Conservation (phyloP, 2,113 vertebrate species). For the Ctenomys sociabilis region DNA sequence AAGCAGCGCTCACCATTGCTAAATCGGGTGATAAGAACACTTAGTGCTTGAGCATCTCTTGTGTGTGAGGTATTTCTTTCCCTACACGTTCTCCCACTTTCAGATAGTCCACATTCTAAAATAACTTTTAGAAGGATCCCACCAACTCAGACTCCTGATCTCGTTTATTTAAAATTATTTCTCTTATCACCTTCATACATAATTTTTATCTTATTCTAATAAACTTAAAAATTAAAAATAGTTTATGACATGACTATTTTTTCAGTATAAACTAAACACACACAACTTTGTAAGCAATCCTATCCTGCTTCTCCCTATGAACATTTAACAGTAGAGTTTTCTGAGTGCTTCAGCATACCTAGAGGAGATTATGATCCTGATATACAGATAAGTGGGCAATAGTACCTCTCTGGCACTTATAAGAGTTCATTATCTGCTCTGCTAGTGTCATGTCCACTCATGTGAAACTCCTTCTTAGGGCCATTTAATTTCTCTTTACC, state of each 20-base stretch:
- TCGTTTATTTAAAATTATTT: not conserved
- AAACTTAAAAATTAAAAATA: not conserved
- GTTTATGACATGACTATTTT: not conserved
- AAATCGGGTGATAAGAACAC: slow-evolving; percentile 52
- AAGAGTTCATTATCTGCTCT: slow-evolving; percentile 30
- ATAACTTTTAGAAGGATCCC: not conserved
- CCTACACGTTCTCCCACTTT: slow-evolving; percentile 5
- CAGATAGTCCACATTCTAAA: not conserved
- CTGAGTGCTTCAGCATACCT: not conserved
- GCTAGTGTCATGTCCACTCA: not conserved
- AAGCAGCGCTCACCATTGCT: not conserved
- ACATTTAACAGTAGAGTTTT: not conserved
- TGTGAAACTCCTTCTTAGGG: not conserved
- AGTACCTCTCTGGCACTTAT: not conserved
- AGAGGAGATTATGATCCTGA: not conserved
- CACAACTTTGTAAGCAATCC: not conserved
- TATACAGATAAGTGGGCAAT: not conserved
- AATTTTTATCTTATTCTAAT: not conserved
- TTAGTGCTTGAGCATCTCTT: not conserved
- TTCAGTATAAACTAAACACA: not conserved
- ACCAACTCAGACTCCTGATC: not conserved
- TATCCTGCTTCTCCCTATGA: not conserved
- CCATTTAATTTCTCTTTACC: not conserved
- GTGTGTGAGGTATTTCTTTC: slow-evolving; percentile 5
- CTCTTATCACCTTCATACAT: not conserved